Percentiles rank a stretch among this genome's conserved stretches.
Conservation (phyloP, 2,113 vertebrate species). For the Campylomormyrus numenius region DNA sequence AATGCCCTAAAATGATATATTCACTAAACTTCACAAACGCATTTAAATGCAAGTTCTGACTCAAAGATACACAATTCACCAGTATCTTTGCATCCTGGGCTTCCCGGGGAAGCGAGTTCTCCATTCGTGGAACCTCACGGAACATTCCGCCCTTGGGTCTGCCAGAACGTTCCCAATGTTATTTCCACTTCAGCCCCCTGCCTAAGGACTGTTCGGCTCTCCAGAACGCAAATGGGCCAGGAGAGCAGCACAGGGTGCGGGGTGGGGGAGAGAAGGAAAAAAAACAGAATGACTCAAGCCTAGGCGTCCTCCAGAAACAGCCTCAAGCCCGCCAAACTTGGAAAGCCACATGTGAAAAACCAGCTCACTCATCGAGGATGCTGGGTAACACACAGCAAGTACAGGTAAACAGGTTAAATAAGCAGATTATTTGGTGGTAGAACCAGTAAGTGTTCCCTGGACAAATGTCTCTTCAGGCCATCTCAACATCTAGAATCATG, state of each 20-base stretch:
- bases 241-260: neutral
- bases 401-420: neutral
- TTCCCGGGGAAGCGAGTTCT: neutral
- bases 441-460: neutral
- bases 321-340: neutral
- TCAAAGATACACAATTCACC: neutral
- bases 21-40: neutral
- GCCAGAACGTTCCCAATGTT: slow-evolving; percentile 3
- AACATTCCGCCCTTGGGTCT: neutral
- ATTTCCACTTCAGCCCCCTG: neutral
- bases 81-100: neutral
- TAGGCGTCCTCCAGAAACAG: neutral
- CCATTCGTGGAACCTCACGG: neutral
- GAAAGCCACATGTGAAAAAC: neutral
- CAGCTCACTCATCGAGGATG: neutral
- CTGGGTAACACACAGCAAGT: neutral
- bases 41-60: neutral
- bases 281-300: neutral
- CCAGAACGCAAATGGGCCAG: neutral
- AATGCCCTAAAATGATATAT: neutral
- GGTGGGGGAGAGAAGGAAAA: neutral
- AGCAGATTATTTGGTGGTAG: neutral
- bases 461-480: neutral
- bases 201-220: neutral
- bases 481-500: neutral